Base-by-base conservation (phyloP, 2,888 invertebrate species). In the Brachypterus glaber region DNA sequence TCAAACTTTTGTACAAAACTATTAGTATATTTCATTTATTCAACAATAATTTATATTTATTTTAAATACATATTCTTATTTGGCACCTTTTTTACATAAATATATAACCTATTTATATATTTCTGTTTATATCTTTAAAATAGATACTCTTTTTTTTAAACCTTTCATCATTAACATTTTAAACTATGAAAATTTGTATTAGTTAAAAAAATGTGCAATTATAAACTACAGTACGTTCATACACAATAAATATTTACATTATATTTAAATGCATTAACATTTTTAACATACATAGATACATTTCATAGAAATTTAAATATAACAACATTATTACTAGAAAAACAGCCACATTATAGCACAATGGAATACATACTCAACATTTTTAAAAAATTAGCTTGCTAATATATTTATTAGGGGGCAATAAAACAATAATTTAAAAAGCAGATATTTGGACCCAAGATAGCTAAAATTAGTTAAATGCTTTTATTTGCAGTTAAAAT, bases 261-360 rank as follows among this genome's bases (percentile, higher is more conserved):
- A 12, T 18, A 14, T 16, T 27, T 15, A 12, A 31, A 12, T n/a
- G 29, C 18, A 3, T 33, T 25, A 34, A 31, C 30, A 42, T 29
- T 37, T 14, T 30, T 37, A 40, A 41, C 34, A 39, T 34, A 34
- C 33, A 30, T 13, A 34, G 33, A 39, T 43, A 40, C 33, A 43
- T 35, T 36, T 41, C 35, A 37, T n/a, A 39, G 35, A 44, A 40
- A 43, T 38, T 32, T 27, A 40, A 37, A 24, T 34, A 44, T 38
- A 37, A 41, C 44, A 45, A 29, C 17, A 35, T 15, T 37, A 39
- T 37, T 43, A 31, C 39, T 41, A 40, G 17, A 30, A 44, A 41
- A 51, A 53, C 53, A 53, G 53, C 53, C 53, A 47, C 35, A 42
- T 44, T 51, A 51, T 53, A 53, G 51, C 51, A 53, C 50, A 50